These are phyloP conservation scores for Drosophila hamatofila DNA, from an alignment of 2,888 invertebrate species.

Conservation along the genomic window DNA sequence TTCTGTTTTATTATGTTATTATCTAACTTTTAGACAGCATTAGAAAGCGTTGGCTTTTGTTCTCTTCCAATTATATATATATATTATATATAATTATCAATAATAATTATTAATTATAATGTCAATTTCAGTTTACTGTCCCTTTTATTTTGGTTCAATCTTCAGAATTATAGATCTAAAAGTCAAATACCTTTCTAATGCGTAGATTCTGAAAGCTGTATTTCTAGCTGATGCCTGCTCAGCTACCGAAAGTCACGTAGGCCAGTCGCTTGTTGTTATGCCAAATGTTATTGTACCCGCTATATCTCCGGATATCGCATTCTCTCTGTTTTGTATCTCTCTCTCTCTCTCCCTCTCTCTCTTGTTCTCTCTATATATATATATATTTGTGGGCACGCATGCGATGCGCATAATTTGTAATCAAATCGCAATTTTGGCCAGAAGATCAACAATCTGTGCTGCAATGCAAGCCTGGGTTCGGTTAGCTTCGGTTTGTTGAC, in stretches of 20 bases:
- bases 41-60: not conserved
- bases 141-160: not conserved
- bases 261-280: conserved; percentile 31
- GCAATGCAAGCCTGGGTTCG: conserved; percentile 13
- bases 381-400: conserved; percentile 43
- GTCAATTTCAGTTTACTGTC: not conserved
- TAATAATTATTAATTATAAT: too few relatives aligned
- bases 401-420: conserved; percentile 60
- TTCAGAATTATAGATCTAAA: not conserved
- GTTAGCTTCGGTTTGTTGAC: conserved; percentile 13
- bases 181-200: conserved; percentile 65
- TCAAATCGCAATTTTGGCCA: conserved; percentile 65
- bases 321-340: conserved; percentile 9
- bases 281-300: conserved; percentile 44
- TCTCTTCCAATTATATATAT: too few relatives aligned
- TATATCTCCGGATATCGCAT: conserved; percentile 8
- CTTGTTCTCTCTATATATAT: not conserved
- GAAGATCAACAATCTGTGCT: conserved; percentile 47
- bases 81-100: too few relatives aligned
- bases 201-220: conserved; percentile 56
- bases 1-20: not conserved
- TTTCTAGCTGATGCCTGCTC: conserved; percentile 27
- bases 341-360: not conserved
- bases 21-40: not conserved
- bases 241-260: conserved; percentile 49